Evolutionary conservation across 2,797 vertebrate genomes (phyloP), one percentile per base, ranked within the genome.

Genomic region (Furcifer pardalis): DNA sequence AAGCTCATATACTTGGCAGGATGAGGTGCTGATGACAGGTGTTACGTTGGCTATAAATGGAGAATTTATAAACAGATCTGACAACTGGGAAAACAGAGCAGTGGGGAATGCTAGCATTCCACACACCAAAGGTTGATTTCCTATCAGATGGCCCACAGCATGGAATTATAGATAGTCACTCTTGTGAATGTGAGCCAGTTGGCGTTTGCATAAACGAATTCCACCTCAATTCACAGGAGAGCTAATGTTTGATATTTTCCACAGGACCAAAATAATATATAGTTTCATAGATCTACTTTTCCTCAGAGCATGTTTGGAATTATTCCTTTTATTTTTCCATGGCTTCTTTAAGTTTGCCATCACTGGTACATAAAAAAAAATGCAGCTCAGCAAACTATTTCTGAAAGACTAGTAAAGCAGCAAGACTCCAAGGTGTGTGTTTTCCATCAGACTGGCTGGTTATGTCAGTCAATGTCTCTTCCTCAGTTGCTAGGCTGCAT

Each of bases 81-180:
- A 95, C 96, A 97, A 96, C 96, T 97, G 96, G 93, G 93, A 96
- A 96, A 96, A 96, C 95, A 96, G 89, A 90, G 85, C 0, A 1
- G 84, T 2, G 19, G 90, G 88, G 87, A 92, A 88, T 1, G 1
- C 87, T 0, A 3, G 87, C 94, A 95, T 96, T 96, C 94, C 94
- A 89, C 86, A 92, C 90, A 62, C 86, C 1, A 1, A 87, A 46
- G 85, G 88, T 12, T 88, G 89, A 90, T 90, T 93, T 90, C 88
- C 89, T 90, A 86, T 92, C 42, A 68, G 91, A 91, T 85, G 90
- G 81, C 91, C 86, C 88, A 59, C 30, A 1, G 84, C 10, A 1
- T 82, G 74, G 1, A 13, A 86, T 79, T 94, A 3, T 37, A 94
- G 91, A 92, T 86, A 93, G 84, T 5, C 0, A 75, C 77, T 87